These are phyloP conservation scores for Chunga burmeisteri DNA, from an alignment of 2,113 vertebrate species.

Conservation along the genomic window DNA sequence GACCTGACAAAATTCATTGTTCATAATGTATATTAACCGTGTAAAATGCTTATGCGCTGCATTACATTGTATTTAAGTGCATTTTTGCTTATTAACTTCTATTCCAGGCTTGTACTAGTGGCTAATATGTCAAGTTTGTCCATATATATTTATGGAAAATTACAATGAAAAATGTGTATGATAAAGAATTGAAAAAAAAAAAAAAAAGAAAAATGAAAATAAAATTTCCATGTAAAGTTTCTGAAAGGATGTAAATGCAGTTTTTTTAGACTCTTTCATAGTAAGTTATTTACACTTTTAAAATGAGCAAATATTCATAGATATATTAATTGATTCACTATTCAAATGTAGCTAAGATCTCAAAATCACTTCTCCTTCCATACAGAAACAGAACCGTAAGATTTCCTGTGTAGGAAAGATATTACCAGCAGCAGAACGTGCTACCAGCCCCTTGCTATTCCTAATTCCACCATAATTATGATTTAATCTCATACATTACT, in stretches of 20 bases:
- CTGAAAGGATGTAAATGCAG: slow-evolving; percentile 20
- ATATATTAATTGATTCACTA: not conserved
- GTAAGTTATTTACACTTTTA: not conserved
- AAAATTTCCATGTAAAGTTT: slow-evolving; percentile 65
- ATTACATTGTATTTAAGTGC: slow-evolving; percentile 55
- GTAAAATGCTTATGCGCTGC: slow-evolving; percentile 44
- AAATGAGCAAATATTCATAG: not conserved
- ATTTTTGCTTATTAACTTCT: slow-evolving; percentile 59
- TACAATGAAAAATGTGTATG: slow-evolving; percentile 16
- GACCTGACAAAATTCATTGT: slow-evolving; percentile 28
- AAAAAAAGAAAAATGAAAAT: slow-evolving; percentile 46
- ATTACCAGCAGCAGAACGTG: not conserved
- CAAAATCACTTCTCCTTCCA: not conserved
- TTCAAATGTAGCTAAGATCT: not conserved
- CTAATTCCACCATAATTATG: not conserved
- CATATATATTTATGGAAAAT: slow-evolving; percentile 67
- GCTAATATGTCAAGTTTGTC: slow-evolving; percentile 56
- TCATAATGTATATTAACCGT: slow-evolving; percentile 63
- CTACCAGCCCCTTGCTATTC: not conserved
- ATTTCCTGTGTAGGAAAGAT: not conserved
- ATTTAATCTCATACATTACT: not conserved
- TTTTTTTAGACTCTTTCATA: not conserved
- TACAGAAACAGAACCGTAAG: not conserved
- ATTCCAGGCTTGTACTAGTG: slow-evolving; percentile 53
- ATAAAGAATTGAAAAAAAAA: slow-evolving; percentile 39